Percentiles rank a stretch among this genome's conserved stretches.
These are phyloP conservation scores for Myotis findleyi DNA, from an alignment of 2,797 vertebrate species.

Conservation along the genomic window DNA sequence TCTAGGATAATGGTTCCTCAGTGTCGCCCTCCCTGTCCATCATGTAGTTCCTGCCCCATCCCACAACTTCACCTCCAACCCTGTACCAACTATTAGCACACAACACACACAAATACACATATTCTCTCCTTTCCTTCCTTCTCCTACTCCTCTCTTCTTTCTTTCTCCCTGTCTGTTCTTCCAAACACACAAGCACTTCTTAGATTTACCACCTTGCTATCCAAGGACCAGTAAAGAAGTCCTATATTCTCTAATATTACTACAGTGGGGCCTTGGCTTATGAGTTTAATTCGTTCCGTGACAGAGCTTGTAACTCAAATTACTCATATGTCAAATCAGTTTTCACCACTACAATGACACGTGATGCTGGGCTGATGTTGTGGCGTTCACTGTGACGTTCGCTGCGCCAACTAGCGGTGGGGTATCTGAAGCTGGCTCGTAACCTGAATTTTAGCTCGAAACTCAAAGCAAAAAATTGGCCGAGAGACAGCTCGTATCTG, in stretches of 20 bases:
- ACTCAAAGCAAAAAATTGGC: too few relatives aligned
- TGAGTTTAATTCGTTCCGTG: too few relatives aligned
- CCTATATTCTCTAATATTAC: neutral
- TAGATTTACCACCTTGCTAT: conserved; percentile 16
- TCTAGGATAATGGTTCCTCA: neutral
- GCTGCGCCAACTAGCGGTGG: too few relatives aligned
- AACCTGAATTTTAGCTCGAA: too few relatives aligned
- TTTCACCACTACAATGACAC: too few relatives aligned
- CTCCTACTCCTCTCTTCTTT: neutral
- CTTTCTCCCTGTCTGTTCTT: neutral
- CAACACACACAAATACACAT: neutral
- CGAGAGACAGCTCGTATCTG: too few relatives aligned
- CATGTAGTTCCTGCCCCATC: neutral
- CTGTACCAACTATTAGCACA: neutral
- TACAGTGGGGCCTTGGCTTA: too few relatives aligned
- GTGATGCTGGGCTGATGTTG: too few relatives aligned
- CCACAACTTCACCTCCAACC: neutral
- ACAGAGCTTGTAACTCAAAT: too few relatives aligned
- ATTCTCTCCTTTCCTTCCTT: neutral
- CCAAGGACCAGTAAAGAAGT: neutral
- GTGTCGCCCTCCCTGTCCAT: neutral
- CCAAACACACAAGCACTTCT: neutral
- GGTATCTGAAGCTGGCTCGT: too few relatives aligned
- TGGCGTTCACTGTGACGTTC: too few relatives aligned
- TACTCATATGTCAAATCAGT: too few relatives aligned